These are phyloP conservation scores for Eumacrocentrus americanus DNA, from an alignment of 2,888 invertebrate species.

Conservation along the genomic window DNA sequence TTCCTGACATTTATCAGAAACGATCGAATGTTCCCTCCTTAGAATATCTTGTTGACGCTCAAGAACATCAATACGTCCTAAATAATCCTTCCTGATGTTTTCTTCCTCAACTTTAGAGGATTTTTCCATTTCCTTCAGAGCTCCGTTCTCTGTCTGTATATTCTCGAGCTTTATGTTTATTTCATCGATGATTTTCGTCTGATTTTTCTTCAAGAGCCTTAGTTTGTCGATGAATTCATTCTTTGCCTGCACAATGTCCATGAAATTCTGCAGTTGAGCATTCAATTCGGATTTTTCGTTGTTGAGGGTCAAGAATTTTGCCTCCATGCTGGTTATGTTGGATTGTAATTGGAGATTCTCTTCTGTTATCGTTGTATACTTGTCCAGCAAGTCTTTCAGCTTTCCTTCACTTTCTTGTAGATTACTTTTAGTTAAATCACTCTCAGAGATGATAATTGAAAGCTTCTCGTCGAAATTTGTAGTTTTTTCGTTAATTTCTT, in stretches of 20 bases:
- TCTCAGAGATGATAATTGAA: neutral
- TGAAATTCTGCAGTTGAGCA: slow-evolving; percentile 10
- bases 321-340: neutral
- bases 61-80: neutral
- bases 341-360: neutral
- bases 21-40: too few relatives aligned
- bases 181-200: slow-evolving; percentile 63
- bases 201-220: slow-evolving; percentile 63
- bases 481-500: slow-evolving; percentile 53
- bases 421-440: too few relatives aligned
- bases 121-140: slow-evolving; percentile 21
- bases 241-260: slow-evolving; percentile 39
- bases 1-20: slow-evolving; percentile 13
- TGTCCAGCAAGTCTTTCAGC: neutral
- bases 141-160: slow-evolving; percentile 24
- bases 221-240: slow-evolving; percentile 59
- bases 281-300: neutral
- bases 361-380: neutral
- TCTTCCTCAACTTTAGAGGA: slow-evolving; percentile 19
- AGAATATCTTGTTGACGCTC: too few relatives aligned
- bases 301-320: neutral
- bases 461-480: neutral
- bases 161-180: slow-evolving; percentile 39
- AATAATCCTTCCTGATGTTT: slow-evolving; percentile 15
- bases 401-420: too few relatives aligned